phyloP scores from a whole-genome alignment of 1,140 invertebrate genomes.

The Drosophila sturtevanti region DNA sequence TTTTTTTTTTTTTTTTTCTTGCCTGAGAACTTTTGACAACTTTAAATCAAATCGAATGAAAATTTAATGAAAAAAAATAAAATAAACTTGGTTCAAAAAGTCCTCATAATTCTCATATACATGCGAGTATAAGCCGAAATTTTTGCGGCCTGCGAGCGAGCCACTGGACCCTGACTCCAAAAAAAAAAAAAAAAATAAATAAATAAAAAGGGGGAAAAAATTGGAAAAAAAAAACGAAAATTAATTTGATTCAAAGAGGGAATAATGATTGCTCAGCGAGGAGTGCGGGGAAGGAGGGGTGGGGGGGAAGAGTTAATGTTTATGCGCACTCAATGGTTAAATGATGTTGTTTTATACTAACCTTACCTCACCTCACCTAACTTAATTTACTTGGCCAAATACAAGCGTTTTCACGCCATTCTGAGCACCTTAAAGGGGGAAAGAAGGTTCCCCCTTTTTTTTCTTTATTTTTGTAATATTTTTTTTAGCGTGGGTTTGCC shows the following conservation, averaged over 20 bases:
- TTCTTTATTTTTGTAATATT: slow-evolving; percentile 19
- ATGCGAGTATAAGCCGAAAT: slow-evolving; percentile 3
- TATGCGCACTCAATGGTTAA: slow-evolving; percentile 68
- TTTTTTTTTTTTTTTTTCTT: not conserved
- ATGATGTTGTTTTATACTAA: slow-evolving; percentile 36
- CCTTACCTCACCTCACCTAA: slow-evolving; percentile 17
- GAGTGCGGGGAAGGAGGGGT: not conserved
- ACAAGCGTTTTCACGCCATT: slow-evolving; percentile 80
- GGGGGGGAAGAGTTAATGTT: not conserved
- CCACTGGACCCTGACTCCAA: slow-evolving; percentile 32
- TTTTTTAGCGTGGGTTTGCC: slow-evolving; percentile 40
- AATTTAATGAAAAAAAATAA: too few relatives aligned
- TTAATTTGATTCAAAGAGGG: slow-evolving; percentile 48
- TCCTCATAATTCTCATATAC: slow-evolving; percentile 22
- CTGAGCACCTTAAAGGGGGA: slow-evolving; percentile 55
- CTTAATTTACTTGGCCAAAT: slow-evolving; percentile 72
- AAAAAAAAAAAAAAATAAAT: not conserved
- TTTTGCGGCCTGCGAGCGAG: slow-evolving; percentile 37
- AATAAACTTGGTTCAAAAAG: not conserved
- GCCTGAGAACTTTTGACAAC: slow-evolving; percentile 34
- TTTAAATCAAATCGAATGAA: slow-evolving; percentile 51
- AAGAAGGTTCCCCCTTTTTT: slow-evolving; percentile 15
- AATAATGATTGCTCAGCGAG: not conserved
- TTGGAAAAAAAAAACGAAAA: slow-evolving; percentile 26
- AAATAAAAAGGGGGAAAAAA: not conserved